Evolutionary conservation across 2,888 invertebrate genomes (phyloP).

Genomic region (Brenthis ino): DNA sequence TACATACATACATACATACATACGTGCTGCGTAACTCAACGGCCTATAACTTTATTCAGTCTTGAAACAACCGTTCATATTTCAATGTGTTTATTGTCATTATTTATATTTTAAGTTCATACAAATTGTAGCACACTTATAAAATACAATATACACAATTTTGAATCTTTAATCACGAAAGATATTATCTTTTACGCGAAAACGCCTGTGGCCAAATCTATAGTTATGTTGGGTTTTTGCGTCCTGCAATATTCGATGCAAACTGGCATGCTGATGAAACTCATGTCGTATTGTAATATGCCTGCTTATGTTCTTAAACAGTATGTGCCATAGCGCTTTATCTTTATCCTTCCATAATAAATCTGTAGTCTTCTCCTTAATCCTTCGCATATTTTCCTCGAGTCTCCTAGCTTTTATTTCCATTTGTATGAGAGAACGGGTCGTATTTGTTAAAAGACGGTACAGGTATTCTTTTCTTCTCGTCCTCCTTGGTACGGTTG

Average conservation of each 20-base stretch:
- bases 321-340: conserved; percentile 79
- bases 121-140: conserved; percentile 10
- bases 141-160: conserved; percentile 6
- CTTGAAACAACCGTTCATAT: conserved; percentile 23
- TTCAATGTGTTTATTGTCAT: conserved; percentile 27
- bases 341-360: conserved; percentile 82
- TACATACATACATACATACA: conserved; percentile 47
- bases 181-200: conserved; percentile 41
- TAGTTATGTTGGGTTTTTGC: conserved; percentile 57
- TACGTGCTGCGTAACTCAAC: conserved; percentile 54
- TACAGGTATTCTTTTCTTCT: conserved; percentile 80
- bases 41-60: conserved; percentile 39
- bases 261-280: conserved; percentile 76
- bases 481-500: conserved; percentile 63
- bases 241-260: conserved; percentile 74
- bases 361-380: conserved; percentile 81
- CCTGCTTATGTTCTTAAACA: conserved; percentile 80
- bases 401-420: conserved; percentile 82
- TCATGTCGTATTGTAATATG: conserved; percentile 78
- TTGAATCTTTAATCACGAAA: conserved; percentile 6
- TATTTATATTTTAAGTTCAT: conserved; percentile 8
- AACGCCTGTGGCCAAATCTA: conserved; percentile 60
- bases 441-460: conserved; percentile 80
- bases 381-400: conserved; percentile 82
- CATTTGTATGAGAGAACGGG: conserved; percentile 82